Conservation (phyloP, 2,113 vertebrate genomes). For the Elaphurus davidianus region DNA sequence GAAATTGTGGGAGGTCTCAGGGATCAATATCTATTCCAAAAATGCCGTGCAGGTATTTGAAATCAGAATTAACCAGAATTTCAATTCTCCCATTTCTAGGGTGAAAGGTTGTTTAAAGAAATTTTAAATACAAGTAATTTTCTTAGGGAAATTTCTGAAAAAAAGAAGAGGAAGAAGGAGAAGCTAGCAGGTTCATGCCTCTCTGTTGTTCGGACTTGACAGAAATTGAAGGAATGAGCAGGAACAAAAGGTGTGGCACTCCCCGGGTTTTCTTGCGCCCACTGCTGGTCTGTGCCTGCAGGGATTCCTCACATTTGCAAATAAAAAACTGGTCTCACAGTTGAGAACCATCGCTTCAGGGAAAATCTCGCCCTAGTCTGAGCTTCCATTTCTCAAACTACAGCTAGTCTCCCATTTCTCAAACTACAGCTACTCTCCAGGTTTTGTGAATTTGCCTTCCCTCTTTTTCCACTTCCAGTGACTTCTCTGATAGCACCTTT, state of each 20-base stretch:
- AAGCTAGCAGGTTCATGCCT: not conserved
- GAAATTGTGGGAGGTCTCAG: not conserved
- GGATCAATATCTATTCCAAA: not conserved
- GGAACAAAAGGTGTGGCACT: not conserved
- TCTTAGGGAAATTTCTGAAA: not conserved
- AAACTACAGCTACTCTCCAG: not conserved
- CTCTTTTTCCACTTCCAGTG: not conserved
- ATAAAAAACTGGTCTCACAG: too few species aligned
- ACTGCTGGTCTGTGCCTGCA: not conserved
- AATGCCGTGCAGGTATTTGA: not conserved
- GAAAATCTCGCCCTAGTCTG: rapidly evolving
- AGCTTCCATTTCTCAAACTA: not conserved
- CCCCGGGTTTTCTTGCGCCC: not conserved
- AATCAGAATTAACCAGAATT: not conserved
- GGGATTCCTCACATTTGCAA: too few species aligned
- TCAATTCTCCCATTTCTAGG: not conserved
- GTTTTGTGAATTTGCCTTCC: not conserved
- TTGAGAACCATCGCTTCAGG: rapidly evolving
- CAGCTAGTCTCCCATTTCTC: not conserved
- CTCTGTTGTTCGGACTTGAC: not conserved
- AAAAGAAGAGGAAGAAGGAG: not conserved
- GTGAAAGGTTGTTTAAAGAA: not conserved
- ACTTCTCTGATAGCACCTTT: not conserved
- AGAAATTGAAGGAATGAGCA: not conserved
- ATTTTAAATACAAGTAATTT: not conserved